Evolutionary conservation across 1,140 invertebrate genomes (phyloP), one percentile per base, ranked within the genome.

Genomic region (Catajapyx aquilonaris): DNA sequence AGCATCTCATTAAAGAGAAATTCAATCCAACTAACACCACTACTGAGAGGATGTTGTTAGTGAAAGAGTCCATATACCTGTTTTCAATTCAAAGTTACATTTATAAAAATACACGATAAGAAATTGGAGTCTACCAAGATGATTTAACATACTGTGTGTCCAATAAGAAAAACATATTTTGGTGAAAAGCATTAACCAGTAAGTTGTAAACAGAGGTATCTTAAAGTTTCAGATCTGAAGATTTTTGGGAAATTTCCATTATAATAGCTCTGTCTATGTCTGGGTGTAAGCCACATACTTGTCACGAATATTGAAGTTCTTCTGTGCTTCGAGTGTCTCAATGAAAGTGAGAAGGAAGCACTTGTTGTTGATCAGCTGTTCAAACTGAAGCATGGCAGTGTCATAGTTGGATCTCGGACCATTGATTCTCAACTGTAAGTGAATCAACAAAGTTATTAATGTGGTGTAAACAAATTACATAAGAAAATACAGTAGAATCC

Each of bases 361-460:
- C 63, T 91, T 88, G 51, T 88, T 93, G 50, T 84, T 83, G 15
- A 95, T 68, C 4, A 95, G 63, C 51, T 90, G 80, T 48, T 94
- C 85, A 56, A 94, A 93, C 52, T 94, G 88, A 40, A 85, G 61
- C 81, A 95, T 90, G 1, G 88, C 84, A 32, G 76, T 72, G 57
- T 88, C 85, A 51, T 86, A 91, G 54, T 86, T 88, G 5, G 76
- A 87, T 36, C 80, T 64, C 0, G 80, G 73, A 30, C 69, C 67
- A 52, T 76, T 80, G 31, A 75, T 69, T 39, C 77, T 67, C 21
- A 71, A 65, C 54, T 68, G 50, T 19, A 56, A 48, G 44, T 39
- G 37, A 41, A 41, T 44, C 44, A 31, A 31, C 46, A 39, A 40
- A 46, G 10, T 23, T 36, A 11, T 36, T 36, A 19, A 22, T 21